phyloP scores from a whole-genome alignment of 2,797 vertebrate genomes.

The Graptemys geographica region DNA sequence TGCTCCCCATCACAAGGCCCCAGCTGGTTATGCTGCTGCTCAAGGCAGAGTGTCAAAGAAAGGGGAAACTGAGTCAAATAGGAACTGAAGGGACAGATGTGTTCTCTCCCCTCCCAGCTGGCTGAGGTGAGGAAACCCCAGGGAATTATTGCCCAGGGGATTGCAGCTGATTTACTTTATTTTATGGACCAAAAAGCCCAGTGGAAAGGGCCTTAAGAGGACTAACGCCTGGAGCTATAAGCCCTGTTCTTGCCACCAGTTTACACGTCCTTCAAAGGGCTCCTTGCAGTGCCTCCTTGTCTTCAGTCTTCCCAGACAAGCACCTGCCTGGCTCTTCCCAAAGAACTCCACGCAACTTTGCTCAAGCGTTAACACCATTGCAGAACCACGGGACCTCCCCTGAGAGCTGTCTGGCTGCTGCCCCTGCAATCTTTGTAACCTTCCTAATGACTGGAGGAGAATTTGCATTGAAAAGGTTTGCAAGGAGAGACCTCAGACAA shows the following conservation, averaged over 20 bases:
- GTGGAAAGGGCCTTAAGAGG: background rate
- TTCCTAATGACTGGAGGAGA: background rate
- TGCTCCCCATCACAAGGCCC: too few species aligned
- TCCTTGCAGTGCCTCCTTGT: background rate
- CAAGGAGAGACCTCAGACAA: background rate
- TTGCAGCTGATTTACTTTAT: background rate
- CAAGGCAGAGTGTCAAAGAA: background rate
- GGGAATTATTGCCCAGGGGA: background rate
- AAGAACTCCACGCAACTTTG: background rate
- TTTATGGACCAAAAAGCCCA: background rate
- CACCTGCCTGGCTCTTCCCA: background rate
- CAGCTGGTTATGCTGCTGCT: background rate
- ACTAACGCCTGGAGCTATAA: background rate
- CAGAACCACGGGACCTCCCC: background rate
- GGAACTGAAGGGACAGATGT: background rate
- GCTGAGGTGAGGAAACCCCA: background rate
- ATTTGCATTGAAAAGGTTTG: background rate
- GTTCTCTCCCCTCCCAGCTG: background rate
- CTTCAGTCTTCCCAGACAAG: background rate
- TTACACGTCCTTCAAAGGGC: background rate
- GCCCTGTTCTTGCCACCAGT: background rate
- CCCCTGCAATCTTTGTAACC: background rate
- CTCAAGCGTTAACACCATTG: background rate
- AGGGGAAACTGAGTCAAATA: background rate
- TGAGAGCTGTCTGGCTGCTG: background rate